Percentiles rank a stretch among this genome's conserved stretches.
These are phyloP conservation scores for Drosophila yooni DNA, from an alignment of 2,888 invertebrate genomes.

Conservation along the genomic window DNA sequence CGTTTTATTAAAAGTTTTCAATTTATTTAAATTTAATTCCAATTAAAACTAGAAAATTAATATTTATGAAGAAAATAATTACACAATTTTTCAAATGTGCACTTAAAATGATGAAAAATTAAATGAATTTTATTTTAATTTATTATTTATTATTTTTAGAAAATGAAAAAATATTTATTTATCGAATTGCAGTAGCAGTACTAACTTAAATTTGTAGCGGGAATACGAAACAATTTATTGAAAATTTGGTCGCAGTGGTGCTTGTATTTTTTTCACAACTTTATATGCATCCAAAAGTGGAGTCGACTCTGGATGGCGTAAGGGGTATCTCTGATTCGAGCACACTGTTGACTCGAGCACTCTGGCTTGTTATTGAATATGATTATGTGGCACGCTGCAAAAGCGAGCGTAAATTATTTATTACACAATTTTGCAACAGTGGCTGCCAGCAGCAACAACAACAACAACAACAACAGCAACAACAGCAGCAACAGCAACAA, in stretches of 20 bases:
- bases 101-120: neutral
- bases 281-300: neutral
- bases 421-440: constrained; percentile 72
- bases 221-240: neutral
- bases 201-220: too few relatives aligned
- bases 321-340: neutral
- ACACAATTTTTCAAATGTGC: too few relatives aligned
- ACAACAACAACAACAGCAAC: constrained; percentile 13
- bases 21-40: neutral
- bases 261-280: too few relatives aligned
- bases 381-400: constrained; percentile 81
- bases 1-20: neutral
- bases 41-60: neutral
- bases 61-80: neutral
- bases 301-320: neutral
- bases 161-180: too few relatives aligned
- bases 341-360: neutral
- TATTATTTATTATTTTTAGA: neutral
- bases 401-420: constrained; percentile 81
- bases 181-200: too few relatives aligned
- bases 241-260: neutral
- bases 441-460: constrained; percentile 22
- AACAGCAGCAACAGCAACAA: constrained; percentile 33
- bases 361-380: constrained; percentile 69
- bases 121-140: neutral